These are phyloP conservation scores for Caligus rogercresseyi DNA, from an alignment of 1,140 invertebrate genomes.

Conservation along the genomic window DNA sequence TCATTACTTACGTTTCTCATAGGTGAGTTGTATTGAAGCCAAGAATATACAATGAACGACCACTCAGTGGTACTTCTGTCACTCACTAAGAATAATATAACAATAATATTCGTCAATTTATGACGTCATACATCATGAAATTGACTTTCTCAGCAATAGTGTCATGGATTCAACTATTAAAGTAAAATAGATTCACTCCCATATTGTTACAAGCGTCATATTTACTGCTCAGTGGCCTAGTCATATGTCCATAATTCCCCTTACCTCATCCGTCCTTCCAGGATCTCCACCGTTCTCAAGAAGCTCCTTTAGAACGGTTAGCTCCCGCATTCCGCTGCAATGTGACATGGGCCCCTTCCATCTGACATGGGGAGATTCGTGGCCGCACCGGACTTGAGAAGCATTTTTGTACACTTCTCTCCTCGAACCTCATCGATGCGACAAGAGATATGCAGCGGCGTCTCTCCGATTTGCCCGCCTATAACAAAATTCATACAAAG, in stretches of 20 bases:
- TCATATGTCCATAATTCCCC: conserved; percentile 13
- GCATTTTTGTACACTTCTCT: conserved; percentile 87
- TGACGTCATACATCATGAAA: too few species aligned
- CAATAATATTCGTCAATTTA: too few species aligned
- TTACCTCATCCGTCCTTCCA: conserved; percentile 67
- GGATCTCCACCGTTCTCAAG: conserved; percentile 81
- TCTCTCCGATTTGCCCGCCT: conserved; percentile 65
- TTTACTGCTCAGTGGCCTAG: too few species aligned
- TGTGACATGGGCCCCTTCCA: conserved; percentile 80
- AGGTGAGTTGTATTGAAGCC: too few species aligned
- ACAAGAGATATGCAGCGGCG: conserved; percentile 85
- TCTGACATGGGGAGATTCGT: conserved; percentile 80
- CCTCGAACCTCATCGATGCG: conserved; percentile 57
- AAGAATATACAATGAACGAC: too few species aligned
- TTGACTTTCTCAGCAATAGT: too few species aligned
- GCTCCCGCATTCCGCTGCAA: conserved; percentile 72
- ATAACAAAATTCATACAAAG: background rate
- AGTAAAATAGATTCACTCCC: too few species aligned
- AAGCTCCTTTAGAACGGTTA: conserved; percentile 61
- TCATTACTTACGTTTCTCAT: too few species aligned
- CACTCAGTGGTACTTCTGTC: too few species aligned
- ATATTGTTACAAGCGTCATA: too few species aligned
- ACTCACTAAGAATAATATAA: too few species aligned
- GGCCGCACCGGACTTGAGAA: conserved; percentile 88
- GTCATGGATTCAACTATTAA: too few species aligned